Percentiles rank a stretch among this genome's conserved stretches.
phyloP scores from a whole-genome alignment of 2,113 vertebrate genomes.

The Ailurus styani region DNA sequence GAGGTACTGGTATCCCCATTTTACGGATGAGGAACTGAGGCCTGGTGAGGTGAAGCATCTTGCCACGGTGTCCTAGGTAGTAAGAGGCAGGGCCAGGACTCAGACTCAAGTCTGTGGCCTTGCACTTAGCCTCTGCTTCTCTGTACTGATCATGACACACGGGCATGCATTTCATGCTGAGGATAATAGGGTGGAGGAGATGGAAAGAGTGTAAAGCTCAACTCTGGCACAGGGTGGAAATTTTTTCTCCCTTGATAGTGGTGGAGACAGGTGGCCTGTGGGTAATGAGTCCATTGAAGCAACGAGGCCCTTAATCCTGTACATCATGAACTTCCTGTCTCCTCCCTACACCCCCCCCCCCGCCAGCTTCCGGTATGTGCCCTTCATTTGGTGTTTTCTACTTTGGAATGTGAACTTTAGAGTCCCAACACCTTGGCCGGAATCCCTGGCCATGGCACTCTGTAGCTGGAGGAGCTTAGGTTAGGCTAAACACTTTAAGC shows the following conservation, averaged over 20 bases:
- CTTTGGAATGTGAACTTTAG: neutral
- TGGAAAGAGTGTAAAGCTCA: neutral
- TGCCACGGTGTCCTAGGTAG: neutral
- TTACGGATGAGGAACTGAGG: neutral
- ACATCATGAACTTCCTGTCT: neutral
- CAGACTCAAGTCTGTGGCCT: neutral
- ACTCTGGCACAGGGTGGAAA: neutral
- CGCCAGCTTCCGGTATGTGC: neutral
- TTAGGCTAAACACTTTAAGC: neutral
- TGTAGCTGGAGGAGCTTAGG: neutral
- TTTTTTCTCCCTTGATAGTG: neutral
- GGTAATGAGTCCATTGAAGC: neutral
- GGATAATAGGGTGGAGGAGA: neutral
- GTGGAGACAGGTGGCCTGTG: neutral
- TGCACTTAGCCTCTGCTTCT: neutral
- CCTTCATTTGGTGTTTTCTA: neutral
- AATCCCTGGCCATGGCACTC: neutral
- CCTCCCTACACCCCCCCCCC: no score
- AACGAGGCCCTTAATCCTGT: neutral
- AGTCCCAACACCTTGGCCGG: neutral
- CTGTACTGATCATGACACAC: neutral
- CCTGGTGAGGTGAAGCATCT: neutral
- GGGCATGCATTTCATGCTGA: neutral
- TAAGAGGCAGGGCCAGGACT: neutral
- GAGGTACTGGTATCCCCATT: neutral